Conservation (phyloP, 2,797 vertebrate genomes). For the Diglossa cyanea region DNA sequence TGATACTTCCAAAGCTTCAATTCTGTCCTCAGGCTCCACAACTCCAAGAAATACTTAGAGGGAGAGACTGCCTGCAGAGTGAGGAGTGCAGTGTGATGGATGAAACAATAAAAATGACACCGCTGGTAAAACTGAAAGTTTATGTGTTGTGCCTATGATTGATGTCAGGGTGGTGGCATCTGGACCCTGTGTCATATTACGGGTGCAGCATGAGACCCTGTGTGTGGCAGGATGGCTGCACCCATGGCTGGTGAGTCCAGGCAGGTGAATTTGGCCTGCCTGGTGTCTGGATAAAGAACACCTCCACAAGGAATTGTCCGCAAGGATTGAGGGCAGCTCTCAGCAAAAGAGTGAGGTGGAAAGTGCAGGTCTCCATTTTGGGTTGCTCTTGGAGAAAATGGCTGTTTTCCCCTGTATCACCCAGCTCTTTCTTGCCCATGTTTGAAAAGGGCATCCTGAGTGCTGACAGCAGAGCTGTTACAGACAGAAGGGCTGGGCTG, state of each 20-base stretch:
- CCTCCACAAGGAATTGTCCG: background rate
- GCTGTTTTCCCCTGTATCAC: background rate
- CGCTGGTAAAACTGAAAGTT: background rate
- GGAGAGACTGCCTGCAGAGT: background rate
- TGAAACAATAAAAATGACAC: conserved; percentile 61
- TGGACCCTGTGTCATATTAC: background rate
- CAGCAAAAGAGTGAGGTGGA: background rate
- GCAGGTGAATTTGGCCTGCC: background rate
- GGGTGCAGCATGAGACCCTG: background rate
- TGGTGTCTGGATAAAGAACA: background rate
- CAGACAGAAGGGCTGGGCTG: conserved; percentile 46
- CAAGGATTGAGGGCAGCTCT: background rate
- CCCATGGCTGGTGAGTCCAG: background rate
- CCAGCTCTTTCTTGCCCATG: background rate
- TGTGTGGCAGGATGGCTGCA: background rate
- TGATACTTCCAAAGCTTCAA: conserved; percentile 42
- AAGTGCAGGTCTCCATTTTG: background rate
- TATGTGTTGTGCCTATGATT: background rate
- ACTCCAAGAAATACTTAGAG: conserved; percentile 43
- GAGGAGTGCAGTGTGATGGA: conserved; percentile 33
- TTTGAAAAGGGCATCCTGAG: conserved; percentile 30
- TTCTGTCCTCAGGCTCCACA: conserved; percentile 31
- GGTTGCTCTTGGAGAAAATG: background rate
- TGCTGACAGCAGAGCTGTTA: background rate
- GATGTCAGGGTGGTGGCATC: background rate